phyloP scores from a whole-genome alignment of 2,888 invertebrate species.

The Drosophila ezoana region DNA sequence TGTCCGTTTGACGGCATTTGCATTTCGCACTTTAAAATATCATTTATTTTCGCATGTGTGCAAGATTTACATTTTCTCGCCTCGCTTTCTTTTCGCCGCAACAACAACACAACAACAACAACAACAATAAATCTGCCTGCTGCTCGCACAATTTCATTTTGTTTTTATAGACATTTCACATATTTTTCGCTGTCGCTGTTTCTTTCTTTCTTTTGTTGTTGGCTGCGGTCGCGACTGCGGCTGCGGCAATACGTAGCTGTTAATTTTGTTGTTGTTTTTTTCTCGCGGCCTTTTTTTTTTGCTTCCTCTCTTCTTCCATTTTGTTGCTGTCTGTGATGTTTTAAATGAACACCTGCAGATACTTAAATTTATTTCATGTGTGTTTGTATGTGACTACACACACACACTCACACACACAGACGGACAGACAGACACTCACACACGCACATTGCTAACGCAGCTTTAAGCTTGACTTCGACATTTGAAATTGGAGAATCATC shows the following conservation, averaged over 20 bases:
- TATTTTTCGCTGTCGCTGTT: conserved; percentile 44
- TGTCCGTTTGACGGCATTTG: conserved; percentile 25
- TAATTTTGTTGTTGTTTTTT: conserved; percentile 65
- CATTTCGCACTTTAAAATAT: conserved; percentile 57
- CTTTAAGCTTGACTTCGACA: conserved; percentile 72
- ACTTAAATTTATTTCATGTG: conserved; percentile 84
- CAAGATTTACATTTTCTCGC: conserved; percentile 55
- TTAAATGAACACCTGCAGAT: conserved; percentile 85
- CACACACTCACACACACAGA: conserved; percentile 9
- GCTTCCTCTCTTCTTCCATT: conserved; percentile 50
- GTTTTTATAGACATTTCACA: conserved; percentile 66
- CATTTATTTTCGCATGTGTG: conserved; percentile 43
- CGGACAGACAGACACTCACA: conserved; percentile 7
- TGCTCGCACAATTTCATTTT: conserved; percentile 62
- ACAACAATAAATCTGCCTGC: conserved; percentile 59
- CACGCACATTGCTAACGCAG: conserved; percentile 31
- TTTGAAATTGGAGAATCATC: conserved; percentile 78
- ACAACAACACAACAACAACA: conserved; percentile 33
- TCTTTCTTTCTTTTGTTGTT: conserved; percentile 46
- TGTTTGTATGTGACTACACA: conserved; percentile 17
- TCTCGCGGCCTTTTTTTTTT: conserved; percentile 70
- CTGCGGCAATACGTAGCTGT: conserved; percentile 69
- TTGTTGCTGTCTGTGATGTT: conserved; percentile 76
- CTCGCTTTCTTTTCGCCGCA: conserved; percentile 38
- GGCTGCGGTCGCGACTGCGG: conserved; percentile 18